Conservation (phyloP, 1,140 invertebrate genomes). For the Microplitis demolitor region DNA sequence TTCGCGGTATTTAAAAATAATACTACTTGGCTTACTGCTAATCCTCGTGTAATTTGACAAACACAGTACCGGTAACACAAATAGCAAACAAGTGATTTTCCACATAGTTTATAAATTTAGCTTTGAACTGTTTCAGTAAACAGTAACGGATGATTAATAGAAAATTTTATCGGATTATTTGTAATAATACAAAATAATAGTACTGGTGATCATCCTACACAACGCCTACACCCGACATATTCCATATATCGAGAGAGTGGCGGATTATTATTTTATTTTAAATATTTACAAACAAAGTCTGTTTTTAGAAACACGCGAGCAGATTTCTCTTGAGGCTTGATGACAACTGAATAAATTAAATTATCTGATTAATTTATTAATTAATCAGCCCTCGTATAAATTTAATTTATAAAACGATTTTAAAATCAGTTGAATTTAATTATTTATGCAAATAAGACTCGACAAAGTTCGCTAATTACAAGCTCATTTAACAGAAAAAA, state of each 20-base stretch:
- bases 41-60: conserved; percentile 40
- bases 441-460: too few species aligned
- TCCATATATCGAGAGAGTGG: conserved; percentile 13
- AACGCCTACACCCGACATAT: conserved; percentile 18
- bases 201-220: conserved; percentile 23
- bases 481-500: too few species aligned
- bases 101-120: not conserved
- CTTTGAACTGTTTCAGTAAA: not conserved
- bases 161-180: conserved; percentile 11
- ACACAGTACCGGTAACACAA: not conserved
- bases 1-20: conserved; percentile 46
- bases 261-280: conserved; percentile 22
- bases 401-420: too few species aligned
- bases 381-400: too few species aligned
- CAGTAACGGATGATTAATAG: conserved; percentile 14
- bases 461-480: too few species aligned
- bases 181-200: too few species aligned
- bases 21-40: conserved; percentile 42
- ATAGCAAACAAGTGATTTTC: not conserved
- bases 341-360: too few species aligned
- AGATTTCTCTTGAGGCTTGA: not conserved
- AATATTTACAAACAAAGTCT: not conserved
- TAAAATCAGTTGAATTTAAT: too few species aligned
- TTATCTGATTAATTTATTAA: too few species aligned
- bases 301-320: not conserved